phyloP scores from a whole-genome alignment of 2,888 invertebrate genomes.

The Tuberolachnus salignus region DNA sequence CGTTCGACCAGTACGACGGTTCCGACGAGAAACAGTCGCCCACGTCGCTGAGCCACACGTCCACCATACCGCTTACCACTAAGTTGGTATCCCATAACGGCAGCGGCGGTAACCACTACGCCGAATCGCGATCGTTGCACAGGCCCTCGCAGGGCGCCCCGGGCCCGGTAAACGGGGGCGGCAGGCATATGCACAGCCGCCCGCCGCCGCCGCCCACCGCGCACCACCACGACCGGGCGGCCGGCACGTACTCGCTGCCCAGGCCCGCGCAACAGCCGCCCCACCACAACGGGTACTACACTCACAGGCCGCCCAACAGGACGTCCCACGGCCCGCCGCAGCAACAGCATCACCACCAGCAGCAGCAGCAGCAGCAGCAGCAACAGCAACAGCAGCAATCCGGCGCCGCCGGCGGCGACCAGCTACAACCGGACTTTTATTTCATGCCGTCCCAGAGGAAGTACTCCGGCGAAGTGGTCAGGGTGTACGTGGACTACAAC shows the following conservation, averaged over 20 bases:
- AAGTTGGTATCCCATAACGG: slow-evolving; percentile 59
- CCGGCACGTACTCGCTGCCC: slow-evolving; percentile 76
- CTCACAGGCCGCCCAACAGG: slow-evolving; percentile 62
- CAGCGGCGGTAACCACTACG: slow-evolving; percentile 63
- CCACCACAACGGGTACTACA: slow-evolving; percentile 61
- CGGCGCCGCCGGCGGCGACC: slow-evolving; percentile 42
- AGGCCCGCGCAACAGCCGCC: slow-evolving; percentile 65
- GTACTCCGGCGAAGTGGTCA: slow-evolving; percentile 87
- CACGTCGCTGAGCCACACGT: slow-evolving; percentile 59
- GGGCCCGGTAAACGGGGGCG: slow-evolving; percentile 58
- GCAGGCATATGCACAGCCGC: slow-evolving; percentile 60
- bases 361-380: slow-evolving; percentile 64
- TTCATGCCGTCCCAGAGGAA: slow-evolving; percentile 94
- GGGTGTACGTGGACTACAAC: slow-evolving; percentile 83
- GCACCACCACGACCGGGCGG: slow-evolving; percentile 63
- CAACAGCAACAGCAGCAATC: slow-evolving; percentile 63
- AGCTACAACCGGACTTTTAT: slow-evolving; percentile 78
- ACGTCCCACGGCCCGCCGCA: slow-evolving; percentile 56
- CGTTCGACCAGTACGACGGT: slow-evolving; percentile 83
- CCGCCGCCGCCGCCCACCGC: slow-evolving; percentile 38
- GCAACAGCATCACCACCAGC: slow-evolving; percentile 62
- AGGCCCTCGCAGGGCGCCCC: slow-evolving; percentile 63
- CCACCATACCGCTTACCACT: slow-evolving; percentile 59
- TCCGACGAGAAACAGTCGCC: slow-evolving; percentile 67
- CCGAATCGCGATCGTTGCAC: slow-evolving; percentile 71